Base-by-base conservation (phyloP, 2,888 invertebrate species). In the Cryptus viduatorius region DNA sequence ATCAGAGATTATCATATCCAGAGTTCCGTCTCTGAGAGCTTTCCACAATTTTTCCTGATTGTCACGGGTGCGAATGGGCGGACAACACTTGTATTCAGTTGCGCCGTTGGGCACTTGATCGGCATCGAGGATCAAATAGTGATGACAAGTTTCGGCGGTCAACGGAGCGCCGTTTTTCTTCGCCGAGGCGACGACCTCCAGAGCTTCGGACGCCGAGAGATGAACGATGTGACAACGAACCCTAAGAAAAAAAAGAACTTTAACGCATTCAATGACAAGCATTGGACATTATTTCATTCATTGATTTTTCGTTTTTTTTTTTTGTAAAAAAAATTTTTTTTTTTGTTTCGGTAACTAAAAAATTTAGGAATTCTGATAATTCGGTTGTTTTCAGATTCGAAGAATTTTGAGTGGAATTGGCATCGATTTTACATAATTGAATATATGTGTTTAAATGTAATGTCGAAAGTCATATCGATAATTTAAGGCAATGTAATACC, bases 111-210 rank as follows among this genome's bases (percentile, higher is more conserved):
- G 96, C 44, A 97, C 95, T 76, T 96, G 94, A 87, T 96, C 96
- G 0, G 96, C 95, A 61, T 94, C 94, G 44, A 97, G 93, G 0
- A 95, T 94, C 37, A 97, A 93, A 91, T 97, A 97, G 91, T 97
- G 97, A 87, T 96, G 96, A 90, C 97, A 97, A 0, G 97, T 97
- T 92, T 97, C 97, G 0, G 95, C 96, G 0, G 96, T 96, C 81
- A 97, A 93, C 0, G 95, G 95, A 0, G 94, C 94, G 4, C 95
- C 95, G 90, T 94, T 94, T 19, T 89, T 88, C 73, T 95, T 95
- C 1, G 95, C 95, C 69, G 94, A 92, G 50, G 94, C 93, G 68
- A 97, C 93, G n/a, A 96, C 87, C 0, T 95, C 95, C 31, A 97
- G 92, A 0, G 95, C 95, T 8, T 94, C 94, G 0, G 95, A 95